Base-by-base conservation (phyloP, 2,888 invertebrate genomes). In the Plutella xylostella region DNA sequence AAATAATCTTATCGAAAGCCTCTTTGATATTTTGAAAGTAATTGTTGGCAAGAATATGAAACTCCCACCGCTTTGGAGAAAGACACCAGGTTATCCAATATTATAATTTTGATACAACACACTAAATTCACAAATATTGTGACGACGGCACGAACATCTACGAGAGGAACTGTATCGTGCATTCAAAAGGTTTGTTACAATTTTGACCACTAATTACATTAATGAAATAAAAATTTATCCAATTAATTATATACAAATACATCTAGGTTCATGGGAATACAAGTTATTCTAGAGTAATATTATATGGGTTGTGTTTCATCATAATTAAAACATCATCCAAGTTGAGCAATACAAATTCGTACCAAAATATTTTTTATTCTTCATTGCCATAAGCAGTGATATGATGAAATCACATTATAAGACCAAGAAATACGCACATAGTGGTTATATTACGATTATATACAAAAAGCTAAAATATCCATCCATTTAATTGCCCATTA, bases 101-200 rank as follows among this genome's bases (percentile, higher is more conserved):
- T 33, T n/a, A 43, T 17, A 55, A 61, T 58, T 53, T 55, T 54
- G 57, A 51, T 45, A 52, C 54, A 55, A 56, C 53, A 53, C 33
- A 34, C 21, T 58, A 58, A 60, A 50, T 60, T 65, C 65, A 64
- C 66, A 65, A 63, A 68, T 62, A 51, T 55, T 69, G 71, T 67
- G 74, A 70, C 65, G 61, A 68, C 60, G 72, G 78, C 82, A 82
- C 83, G 82, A 76, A 65, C 55, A 63, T 72, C 79, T 80, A 78
- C 71, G 55, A 74, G 71, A 82, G 83, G 83, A 83, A 82, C 83
- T 82, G 78, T 73, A 72, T 82, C 83, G 83, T 82, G 83, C 83
- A 72, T 74, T 68, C 63, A 63, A 71, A 69, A 66, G 68, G 65
- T 69, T 71, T 65, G 63, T 68, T 80, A 72, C 68, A 72, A 76